Percentiles rank a stretch among this genome's conserved stretches.
phyloP scores from a whole-genome alignment of 2,797 vertebrate genomes.

The Potorous gilbertii region DNA sequence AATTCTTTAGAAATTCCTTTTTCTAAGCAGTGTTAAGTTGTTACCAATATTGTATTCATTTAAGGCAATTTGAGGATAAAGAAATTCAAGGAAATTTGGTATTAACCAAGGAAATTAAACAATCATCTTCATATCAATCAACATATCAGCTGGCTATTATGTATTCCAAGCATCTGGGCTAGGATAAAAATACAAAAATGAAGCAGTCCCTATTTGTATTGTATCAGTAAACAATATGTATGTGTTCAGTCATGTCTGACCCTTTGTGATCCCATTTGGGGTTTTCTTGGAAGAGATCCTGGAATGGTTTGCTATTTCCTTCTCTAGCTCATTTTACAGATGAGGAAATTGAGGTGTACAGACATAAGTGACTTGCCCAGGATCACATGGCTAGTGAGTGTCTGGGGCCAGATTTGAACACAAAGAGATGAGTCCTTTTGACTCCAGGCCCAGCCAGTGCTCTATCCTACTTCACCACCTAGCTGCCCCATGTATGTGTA shows the following conservation, averaged over 20 bases:
- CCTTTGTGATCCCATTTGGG: background rate
- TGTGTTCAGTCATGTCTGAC: background rate
- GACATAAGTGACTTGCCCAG: background rate
- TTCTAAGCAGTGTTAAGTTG: constrained; percentile 11
- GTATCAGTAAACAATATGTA: background rate
- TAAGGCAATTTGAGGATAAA: background rate
- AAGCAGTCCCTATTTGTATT: background rate
- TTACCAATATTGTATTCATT: constrained; percentile 14
- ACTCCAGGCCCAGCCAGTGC: background rate
- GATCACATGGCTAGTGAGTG: background rate
- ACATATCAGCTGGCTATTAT: background rate
- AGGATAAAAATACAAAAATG: background rate
- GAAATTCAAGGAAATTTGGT: background rate
- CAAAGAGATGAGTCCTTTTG: background rate
- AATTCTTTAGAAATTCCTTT: constrained; percentile 42
- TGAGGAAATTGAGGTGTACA: background rate
- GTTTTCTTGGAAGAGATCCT: background rate
- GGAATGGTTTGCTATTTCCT: background rate
- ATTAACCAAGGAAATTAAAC: constrained; percentile 30
- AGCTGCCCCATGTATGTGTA: background rate
- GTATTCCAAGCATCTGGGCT: too few species aligned
- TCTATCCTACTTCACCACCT: background rate
- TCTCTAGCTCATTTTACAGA: background rate
- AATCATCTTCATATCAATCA: background rate
- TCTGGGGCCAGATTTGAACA: background rate